Evolutionary conservation across 2,113 vertebrate genomes (phyloP), one percentile per base, ranked within the genome.

Genomic region (Cottus gobio): DNA sequence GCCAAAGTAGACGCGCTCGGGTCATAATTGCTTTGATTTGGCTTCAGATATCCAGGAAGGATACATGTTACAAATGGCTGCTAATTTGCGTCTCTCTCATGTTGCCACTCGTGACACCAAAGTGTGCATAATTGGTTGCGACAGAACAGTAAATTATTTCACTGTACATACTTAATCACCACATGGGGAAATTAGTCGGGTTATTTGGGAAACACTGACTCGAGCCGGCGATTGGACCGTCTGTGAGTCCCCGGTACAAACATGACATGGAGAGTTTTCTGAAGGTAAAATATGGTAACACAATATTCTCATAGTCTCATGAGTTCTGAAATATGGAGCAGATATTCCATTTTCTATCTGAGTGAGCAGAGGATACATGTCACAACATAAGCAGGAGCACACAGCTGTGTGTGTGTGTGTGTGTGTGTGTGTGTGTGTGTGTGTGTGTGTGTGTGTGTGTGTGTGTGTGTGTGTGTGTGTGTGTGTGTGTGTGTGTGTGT

Each of bases 21-120:
- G 75, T 84, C 86, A 84, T 91, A 90, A 92, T 92, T 89, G 82
- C 84, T 91, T 83, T 63, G 82, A 92, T 91, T 91, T 91, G 87
- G 83, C 85, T 85, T 77, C 64, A 24, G 84, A 86, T 91, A 85
- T 91, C 83, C 86, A 86, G 89, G 78, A 93, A 91, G 91, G 76
- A 90, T 90, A 82, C 86, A 89, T 87, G 87, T 82, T 89, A 82
- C 77, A 85, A 93, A 92, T 82, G 81, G 87, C 75, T 70, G 61
- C 86, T 89, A 77, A 89, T 91, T 87, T 90, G 88, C 67, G 68
- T 72, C 65, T 85, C 89, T 85, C 86, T 88, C 85, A 76, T 80
- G 88, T 88, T 73, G 72, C 85, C 83, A 70, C 82, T 88, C 50
- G 34, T 64, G 15, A 85, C 81, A 85, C 87, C 79, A 84, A 87